Evolutionary conservation across 2,113 vertebrate species (phyloP).

Genomic region (Dipodomys merriami): DNA sequence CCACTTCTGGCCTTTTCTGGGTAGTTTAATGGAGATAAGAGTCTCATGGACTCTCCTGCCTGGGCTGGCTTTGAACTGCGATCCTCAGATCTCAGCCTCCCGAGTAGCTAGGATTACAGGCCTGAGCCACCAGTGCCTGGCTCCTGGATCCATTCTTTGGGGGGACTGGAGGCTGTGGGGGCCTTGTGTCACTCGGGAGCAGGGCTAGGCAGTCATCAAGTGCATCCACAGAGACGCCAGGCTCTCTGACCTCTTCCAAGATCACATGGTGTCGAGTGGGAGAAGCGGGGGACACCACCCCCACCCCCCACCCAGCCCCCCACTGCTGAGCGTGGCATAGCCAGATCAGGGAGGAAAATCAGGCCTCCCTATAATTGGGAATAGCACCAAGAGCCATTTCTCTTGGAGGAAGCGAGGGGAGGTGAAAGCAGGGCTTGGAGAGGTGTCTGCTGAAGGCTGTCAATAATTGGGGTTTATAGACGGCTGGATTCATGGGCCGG

Average conservation of each 20-base stretch:
- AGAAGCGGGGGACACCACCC: background rate
- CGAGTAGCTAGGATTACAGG: too few species aligned
- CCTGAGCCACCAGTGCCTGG: too few species aligned
- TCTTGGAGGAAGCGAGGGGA: background rate
- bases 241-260: background rate
- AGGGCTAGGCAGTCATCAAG: background rate
- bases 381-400: background rate
- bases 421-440: background rate
- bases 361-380: background rate
- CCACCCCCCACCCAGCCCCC: background rate
- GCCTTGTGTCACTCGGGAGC: background rate
- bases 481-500: background rate
- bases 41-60: too few species aligned
- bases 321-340: background rate
- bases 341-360: background rate
- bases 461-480: conserved; percentile 35
- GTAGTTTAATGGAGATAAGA: too few species aligned
- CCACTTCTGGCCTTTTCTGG: too few species aligned
- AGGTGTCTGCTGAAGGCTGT: background rate
- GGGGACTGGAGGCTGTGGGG: background rate
- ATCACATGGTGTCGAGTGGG: background rate
- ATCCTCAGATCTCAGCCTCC: too few species aligned
- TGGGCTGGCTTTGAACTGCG: too few species aligned
- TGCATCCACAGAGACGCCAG: background rate
- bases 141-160: background rate